These are phyloP conservation scores for Charaxes varanes DNA, from an alignment of 1,140 invertebrate genomes.

Conservation along the genomic window DNA sequence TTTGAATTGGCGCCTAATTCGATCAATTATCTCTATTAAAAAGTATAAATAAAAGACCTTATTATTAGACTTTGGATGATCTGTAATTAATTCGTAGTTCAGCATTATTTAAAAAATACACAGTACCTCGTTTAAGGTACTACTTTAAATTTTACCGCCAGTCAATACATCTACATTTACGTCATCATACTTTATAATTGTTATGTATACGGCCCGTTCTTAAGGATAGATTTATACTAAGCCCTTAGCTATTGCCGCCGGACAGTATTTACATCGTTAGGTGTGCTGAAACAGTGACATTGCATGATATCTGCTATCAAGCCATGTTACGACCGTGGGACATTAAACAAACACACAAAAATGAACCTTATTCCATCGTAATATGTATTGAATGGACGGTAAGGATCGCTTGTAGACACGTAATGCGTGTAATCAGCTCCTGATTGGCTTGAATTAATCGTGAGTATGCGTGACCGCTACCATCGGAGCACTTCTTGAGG, in stretches of 20 bases:
- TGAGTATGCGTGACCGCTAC: slow-evolving; percentile 66
- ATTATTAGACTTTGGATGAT: too few relatives aligned
- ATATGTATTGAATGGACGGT: slow-evolving; percentile 27
- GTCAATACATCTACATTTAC: too few relatives aligned
- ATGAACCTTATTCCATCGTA: slow-evolving; percentile 24
- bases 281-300: slow-evolving; percentile 37
- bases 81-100: too few relatives aligned
- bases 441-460: slow-evolving; percentile 72
- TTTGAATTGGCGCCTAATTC: too few relatives aligned
- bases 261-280: slow-evolving; percentile 36
- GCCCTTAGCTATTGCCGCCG: slow-evolving; percentile 25
- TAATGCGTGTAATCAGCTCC: slow-evolving; percentile 70
- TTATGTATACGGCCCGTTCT: neutral
- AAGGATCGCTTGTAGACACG: slow-evolving; percentile 41
- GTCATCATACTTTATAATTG: too few relatives aligned
- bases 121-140: too few relatives aligned
- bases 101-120: too few relatives aligned
- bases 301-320: slow-evolving; percentile 50
- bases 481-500: slow-evolving; percentile 47
- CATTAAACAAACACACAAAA: slow-evolving; percentile 8
- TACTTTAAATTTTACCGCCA: too few relatives aligned
- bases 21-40: too few relatives aligned
- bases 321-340: slow-evolving; percentile 11
- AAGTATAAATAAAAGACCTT: too few relatives aligned
- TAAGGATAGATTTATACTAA: slow-evolving; percentile 16